Base-by-base conservation (phyloP, 2,888 invertebrate species). In the Hypena proboscidalis region DNA sequence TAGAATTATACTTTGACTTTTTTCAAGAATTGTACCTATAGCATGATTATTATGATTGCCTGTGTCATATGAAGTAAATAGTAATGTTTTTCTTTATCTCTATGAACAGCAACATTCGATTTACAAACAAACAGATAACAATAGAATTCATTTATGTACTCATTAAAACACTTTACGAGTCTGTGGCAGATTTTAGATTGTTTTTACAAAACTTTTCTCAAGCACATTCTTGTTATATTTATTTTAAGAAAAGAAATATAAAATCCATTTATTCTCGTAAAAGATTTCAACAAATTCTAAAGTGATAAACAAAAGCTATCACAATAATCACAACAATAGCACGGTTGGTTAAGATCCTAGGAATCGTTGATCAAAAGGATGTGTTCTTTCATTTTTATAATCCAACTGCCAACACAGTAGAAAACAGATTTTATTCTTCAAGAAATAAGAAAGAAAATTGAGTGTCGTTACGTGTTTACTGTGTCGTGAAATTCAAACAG, bases 401-500 rank as follows among this genome's bases (percentile, higher is more conserved):
- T 63, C 40, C 49, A 37, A 39, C 21, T 5, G 0, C 0, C 0
- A 11, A 2, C 23, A 21, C 34, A 50, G 32, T 6, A 10, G 7
- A 58, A 58, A 55, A 33, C 27, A 10, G 5, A 31, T 45, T 45
- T 23, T 44, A 50, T 3, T 0, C 0, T 1, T 3, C 0, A 22
- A 27, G 40, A 22, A 36, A 45, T 40, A 58, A 20, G 48, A 21
- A 29, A 10, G 22, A 38, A 48, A 25, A 39, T 34, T 23, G 23
- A 25, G 14, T 35, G 35, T 14, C 9, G 9, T 4, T 11, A 4
- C 25, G 10, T 45, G 55, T 55, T 60, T 60, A 54, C 49, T 65
- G 62, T 55, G 23, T 58, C 58, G 58, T 58, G 50, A 65, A 65
- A 58, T 50, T 38, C 62, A 55, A 48, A 46, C 41, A 58, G 46